A percentile compares a stretch with the other conserved stretches of the same genome.
phyloP scores from a whole-genome alignment of 2,113 vertebrate genomes.

The Onychostruthus taczanowskii region DNA sequence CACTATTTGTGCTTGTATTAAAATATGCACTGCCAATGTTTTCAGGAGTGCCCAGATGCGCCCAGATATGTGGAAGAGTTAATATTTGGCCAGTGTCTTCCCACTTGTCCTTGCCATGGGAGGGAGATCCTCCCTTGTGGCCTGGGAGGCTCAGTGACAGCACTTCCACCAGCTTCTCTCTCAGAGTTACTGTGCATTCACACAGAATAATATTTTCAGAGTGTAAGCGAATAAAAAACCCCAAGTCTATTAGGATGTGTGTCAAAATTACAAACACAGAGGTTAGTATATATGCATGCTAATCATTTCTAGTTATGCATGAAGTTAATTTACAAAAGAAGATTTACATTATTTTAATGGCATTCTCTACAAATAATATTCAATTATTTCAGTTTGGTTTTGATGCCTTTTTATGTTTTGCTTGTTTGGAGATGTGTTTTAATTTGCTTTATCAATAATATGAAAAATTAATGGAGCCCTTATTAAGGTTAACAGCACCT shows the following conservation, averaged over 20 bases:
- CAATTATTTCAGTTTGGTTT: constrained; percentile 51
- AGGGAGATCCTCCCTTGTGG: background rate
- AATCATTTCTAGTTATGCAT: constrained; percentile 64
- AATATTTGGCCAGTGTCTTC: background rate
- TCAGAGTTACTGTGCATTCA: background rate
- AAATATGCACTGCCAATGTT: background rate
- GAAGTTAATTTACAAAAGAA: constrained; percentile 57
- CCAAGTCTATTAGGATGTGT: constrained; percentile 23
- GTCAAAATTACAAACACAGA: constrained; percentile 43
- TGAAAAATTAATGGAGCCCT: constrained; percentile 61
- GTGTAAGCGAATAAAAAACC: background rate
- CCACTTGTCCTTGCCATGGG: background rate
- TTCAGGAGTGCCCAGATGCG: background rate
- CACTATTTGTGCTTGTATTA: background rate
- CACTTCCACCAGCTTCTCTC: background rate
- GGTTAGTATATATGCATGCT: constrained; percentile 17
- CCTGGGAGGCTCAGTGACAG: background rate
- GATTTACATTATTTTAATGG: constrained; percentile 64
- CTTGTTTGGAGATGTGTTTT: constrained; percentile 39
- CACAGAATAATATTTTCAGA: constrained; percentile 1
- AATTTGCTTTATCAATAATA: constrained; percentile 68
- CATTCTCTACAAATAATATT: constrained; percentile 57
- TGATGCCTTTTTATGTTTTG: constrained; percentile 53
- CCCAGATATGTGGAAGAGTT: background rate
- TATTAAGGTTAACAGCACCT: constrained; percentile 64